These are phyloP conservation scores for Mesorhabditis spiculigera DNA, from an alignment of 2,888 invertebrate genomes.

Conservation along the genomic window DNA sequence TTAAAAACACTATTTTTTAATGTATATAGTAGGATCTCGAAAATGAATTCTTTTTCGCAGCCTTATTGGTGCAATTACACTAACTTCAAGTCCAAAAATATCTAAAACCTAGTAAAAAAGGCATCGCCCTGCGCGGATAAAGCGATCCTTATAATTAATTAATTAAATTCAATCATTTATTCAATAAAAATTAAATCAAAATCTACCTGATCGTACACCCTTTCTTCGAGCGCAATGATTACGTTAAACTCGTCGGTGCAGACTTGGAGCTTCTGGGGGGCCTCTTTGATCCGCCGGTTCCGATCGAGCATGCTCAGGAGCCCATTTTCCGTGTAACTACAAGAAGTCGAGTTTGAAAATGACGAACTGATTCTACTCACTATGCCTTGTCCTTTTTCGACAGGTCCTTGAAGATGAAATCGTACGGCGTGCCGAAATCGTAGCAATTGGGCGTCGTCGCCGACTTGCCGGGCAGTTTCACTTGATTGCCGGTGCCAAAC, in stretches of 20 bases:
- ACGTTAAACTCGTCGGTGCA: conserved; percentile 92
- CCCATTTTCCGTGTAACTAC: conserved; percentile 89
- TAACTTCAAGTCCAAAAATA: too few species aligned
- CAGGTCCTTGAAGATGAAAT: conserved; percentile 42
- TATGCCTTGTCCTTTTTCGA: conserved; percentile 34
- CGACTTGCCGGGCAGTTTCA: conserved; percentile 90
- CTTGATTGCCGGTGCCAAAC: conserved; percentile 66
- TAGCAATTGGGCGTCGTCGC: conserved; percentile 61
- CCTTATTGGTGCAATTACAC: too few species aligned
- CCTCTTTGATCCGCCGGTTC: conserved; percentile 87
- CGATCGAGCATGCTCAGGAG: conserved; percentile 95
- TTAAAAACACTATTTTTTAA: too few species aligned
- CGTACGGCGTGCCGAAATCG: conserved; percentile 45
- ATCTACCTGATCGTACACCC: conserved; percentile 95
- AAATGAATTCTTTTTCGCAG: too few species aligned
- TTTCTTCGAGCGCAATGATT: conserved; percentile 91
- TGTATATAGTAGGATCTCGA: too few species aligned
- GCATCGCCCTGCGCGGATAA: too few species aligned
- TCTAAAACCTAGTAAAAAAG: too few species aligned
- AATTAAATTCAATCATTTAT: not conserved
- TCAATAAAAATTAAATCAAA: not conserved
- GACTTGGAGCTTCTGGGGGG: conserved; percentile 92
- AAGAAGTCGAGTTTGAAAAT: conserved; percentile 1
- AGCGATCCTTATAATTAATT: not conserved
- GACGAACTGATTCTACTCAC: conserved; percentile 24